Evolutionary conservation across 2,797 vertebrate genomes (phyloP).

Genomic region (Hirundo rustica): DNA sequence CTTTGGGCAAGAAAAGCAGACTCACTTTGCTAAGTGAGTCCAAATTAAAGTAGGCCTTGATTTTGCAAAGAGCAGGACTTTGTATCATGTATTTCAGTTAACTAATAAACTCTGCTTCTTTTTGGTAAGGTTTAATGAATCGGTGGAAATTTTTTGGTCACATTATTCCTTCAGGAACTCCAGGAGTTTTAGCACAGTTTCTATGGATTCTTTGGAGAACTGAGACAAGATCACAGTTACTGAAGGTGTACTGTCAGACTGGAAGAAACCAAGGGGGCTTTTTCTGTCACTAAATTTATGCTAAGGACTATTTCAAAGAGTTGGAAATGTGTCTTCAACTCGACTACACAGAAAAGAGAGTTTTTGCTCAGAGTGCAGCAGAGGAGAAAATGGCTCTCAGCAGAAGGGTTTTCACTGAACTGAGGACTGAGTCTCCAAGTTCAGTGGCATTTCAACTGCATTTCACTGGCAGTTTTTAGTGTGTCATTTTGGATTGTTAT

Average conservation of each 20-base stretch:
- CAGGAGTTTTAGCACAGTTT: not conserved
- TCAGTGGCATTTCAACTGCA: not conserved
- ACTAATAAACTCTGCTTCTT: not conserved
- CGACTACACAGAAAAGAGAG: not conserved
- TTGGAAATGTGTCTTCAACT: not conserved
- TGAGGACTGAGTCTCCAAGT: not conserved
- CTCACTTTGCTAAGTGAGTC: not conserved
- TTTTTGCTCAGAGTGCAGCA: not conserved
- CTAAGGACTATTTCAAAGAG: not conserved
- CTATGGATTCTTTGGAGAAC: not conserved
- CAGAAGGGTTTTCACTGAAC: not conserved
- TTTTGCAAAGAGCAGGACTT: not conserved
- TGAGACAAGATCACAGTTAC: not conserved
- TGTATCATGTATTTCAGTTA: not conserved
- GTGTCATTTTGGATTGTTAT: conserved; percentile 62
- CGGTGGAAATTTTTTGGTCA: not conserved
- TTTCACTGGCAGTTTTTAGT: conserved; percentile 1
- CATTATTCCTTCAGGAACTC: not conserved
- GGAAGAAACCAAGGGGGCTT: not conserved
- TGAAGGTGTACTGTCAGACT: not conserved
- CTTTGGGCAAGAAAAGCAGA: not conserved
- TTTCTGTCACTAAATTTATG: not conserved
- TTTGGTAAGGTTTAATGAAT: not conserved
- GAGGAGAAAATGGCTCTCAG: not conserved
- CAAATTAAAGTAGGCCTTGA: not conserved